These are phyloP conservation scores for Metopolophium dirhodum DNA, from an alignment of 1,140 invertebrate species.

Conservation along the genomic window DNA sequence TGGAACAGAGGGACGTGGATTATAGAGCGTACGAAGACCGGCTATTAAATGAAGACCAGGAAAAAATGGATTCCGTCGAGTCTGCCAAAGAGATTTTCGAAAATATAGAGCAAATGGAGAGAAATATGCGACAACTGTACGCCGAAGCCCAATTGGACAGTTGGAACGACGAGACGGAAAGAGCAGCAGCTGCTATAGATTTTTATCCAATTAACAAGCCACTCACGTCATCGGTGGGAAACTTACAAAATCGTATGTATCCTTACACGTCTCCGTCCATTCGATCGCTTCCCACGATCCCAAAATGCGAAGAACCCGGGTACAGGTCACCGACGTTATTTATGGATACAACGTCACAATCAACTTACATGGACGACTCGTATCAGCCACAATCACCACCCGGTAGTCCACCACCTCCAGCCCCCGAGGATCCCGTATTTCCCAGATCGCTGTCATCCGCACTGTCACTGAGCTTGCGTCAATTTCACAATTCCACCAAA, in stretches of 20 bases:
- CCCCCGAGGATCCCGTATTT: constrained; percentile 66
- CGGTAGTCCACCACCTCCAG: constrained; percentile 78
- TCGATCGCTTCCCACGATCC: constrained; percentile 27
- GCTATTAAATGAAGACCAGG: constrained; percentile 22
- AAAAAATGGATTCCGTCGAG: constrained; percentile 28
- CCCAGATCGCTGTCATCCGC: constrained; percentile 61
- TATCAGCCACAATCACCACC: constrained; percentile 62
- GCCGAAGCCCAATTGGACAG: constrained; percentile 71
- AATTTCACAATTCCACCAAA: constrained; percentile 6
- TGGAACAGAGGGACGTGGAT: neutral
- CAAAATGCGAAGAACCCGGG: neutral
- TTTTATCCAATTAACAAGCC: constrained; percentile 42
- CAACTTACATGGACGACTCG: neutral
- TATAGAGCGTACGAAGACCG: neutral
- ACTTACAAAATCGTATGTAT: constrained; percentile 22
- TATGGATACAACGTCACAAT: constrained; percentile 15
- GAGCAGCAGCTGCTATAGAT: constrained; percentile 47
- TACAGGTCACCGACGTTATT: constrained; percentile 22
- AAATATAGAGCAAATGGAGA: constrained; percentile 63
- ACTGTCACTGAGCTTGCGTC: constrained; percentile 52
- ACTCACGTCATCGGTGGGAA: neutral
- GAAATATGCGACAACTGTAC: constrained; percentile 73
- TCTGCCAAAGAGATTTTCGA: constrained; percentile 44
- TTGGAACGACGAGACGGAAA: constrained; percentile 69
- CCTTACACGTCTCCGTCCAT: constrained; percentile 29